Percentiles rank a stretch among this genome's conserved stretches.
phyloP scores from a whole-genome alignment of 2,113 vertebrate genomes.

The Sebastes fasciatus region DNA sequence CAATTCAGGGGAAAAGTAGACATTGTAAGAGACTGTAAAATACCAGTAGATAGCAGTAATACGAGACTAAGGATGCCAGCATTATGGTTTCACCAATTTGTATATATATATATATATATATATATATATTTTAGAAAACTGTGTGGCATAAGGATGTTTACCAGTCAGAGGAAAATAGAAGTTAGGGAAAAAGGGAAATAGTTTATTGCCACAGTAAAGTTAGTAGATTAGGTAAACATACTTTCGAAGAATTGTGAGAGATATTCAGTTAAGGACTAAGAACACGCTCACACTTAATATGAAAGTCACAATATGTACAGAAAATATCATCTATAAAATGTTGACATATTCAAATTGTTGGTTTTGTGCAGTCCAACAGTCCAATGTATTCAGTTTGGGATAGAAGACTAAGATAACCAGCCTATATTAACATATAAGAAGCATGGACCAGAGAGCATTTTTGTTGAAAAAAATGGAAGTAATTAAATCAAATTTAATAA shows the following conservation, averaged over 20 bases:
- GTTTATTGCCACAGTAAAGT: neutral
- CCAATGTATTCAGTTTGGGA: neutral
- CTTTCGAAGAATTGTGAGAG: neutral
- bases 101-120: too few species aligned
- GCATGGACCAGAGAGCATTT: neutral
- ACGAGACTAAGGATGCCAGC: neutral
- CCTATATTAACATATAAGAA: too few species aligned
- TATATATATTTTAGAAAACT: neutral
- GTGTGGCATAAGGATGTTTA: neutral
- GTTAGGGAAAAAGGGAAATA: neutral
- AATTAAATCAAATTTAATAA: neutral
- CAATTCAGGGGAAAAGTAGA: neutral
- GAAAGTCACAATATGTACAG: neutral
- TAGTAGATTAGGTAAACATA: neutral
- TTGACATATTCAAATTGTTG: too few species aligned
- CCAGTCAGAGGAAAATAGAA: neutral
- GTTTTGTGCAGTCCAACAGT: neutral
- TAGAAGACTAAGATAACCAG: neutral
- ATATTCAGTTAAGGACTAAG: neutral
- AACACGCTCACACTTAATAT: neutral
- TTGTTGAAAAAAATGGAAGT: neutral
- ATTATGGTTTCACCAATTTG: too few species aligned
- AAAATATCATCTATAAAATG: neutral
- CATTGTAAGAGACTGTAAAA: neutral
- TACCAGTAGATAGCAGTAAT: constrained; percentile 37